Percentiles rank a stretch among this genome's conserved stretches.
Conservation (phyloP, 2,113 vertebrate species). For the Stercorarius parasiticus region DNA sequence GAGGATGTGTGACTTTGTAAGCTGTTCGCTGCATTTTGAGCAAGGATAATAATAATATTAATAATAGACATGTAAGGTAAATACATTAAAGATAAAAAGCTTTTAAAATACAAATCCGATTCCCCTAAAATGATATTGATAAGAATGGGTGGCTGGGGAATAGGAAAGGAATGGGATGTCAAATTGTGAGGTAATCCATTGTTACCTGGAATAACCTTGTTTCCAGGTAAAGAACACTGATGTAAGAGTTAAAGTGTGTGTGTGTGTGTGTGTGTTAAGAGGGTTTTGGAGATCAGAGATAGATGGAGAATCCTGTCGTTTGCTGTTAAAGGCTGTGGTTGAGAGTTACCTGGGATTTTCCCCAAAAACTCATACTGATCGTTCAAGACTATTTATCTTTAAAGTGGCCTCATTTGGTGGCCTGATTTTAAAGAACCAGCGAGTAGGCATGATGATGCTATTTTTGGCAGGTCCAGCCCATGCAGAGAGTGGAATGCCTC, state of each 20-base stretch:
- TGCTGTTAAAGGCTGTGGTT: background rate
- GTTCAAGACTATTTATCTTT: background rate
- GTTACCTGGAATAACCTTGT: background rate
- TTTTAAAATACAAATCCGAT: background rate
- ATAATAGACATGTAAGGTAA: background rate
- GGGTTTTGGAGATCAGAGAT: background rate
- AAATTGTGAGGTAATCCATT: background rate
- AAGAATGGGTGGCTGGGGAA: background rate
- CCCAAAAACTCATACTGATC: background rate
- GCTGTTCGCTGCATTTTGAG: background rate
- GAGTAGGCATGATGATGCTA: background rate
- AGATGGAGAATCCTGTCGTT: background rate
- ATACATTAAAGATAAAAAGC: background rate
- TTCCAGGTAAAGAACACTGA: background rate
- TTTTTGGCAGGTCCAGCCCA: background rate
- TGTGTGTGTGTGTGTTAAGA: background rate
- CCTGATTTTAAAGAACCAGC: background rate
- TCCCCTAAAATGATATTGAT: background rate
- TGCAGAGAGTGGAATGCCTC: background rate
- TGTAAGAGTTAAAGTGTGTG: background rate
- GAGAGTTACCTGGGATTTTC: conserved; percentile 46
- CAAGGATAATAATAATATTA: background rate
- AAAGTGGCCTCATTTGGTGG: background rate
- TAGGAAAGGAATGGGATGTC: background rate
- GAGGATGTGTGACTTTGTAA: background rate